phyloP scores from a whole-genome alignment of 92 coral and sea anemone genomes.

The Palythoa grandiflora region DNA sequence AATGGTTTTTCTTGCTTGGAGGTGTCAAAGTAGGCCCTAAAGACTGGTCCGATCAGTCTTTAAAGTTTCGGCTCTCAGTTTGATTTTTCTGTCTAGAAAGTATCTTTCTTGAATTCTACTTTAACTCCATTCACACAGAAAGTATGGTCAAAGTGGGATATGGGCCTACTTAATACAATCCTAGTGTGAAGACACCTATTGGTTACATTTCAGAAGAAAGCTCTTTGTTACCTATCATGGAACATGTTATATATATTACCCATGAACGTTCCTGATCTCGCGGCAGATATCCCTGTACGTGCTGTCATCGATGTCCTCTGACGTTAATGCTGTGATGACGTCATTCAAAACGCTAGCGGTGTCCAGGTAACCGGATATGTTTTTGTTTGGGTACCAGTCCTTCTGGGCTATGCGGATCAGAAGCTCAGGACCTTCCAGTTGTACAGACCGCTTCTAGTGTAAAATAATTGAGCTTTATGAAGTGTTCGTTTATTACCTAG shows the following conservation, averaged over 20 bases:
- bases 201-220: no score
- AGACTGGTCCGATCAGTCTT: no score
- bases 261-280: slow-evolving; percentile 20
- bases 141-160: no score
- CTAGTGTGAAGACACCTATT: no score
- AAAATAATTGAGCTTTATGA: not conserved
- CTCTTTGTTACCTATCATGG: not conserved
- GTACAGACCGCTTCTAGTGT: not conserved
- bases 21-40: no score
- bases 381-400: slow-evolving; percentile 74
- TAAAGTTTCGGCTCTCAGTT: no score
- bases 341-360: slow-evolving; percentile 53
- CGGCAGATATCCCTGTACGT: slow-evolving; percentile 42
- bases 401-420: slow-evolving; percentile 50
- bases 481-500: no score
- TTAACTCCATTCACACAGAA: no score
- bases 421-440: slow-evolving; percentile 33
- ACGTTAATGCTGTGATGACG: slow-evolving; percentile 46
- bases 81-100: no score
- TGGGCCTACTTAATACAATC: no score
- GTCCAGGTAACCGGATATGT: slow-evolving; percentile 14
- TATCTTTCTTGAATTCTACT: no score
- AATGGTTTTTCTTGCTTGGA: no score
- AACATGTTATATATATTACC: not conserved
- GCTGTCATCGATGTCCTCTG: slow-evolving; percentile 16